Evolutionary conservation across 1,140 invertebrate genomes (phyloP), one percentile per base, ranked within the genome.

Genomic region (Anastrepha ludens): DNA sequence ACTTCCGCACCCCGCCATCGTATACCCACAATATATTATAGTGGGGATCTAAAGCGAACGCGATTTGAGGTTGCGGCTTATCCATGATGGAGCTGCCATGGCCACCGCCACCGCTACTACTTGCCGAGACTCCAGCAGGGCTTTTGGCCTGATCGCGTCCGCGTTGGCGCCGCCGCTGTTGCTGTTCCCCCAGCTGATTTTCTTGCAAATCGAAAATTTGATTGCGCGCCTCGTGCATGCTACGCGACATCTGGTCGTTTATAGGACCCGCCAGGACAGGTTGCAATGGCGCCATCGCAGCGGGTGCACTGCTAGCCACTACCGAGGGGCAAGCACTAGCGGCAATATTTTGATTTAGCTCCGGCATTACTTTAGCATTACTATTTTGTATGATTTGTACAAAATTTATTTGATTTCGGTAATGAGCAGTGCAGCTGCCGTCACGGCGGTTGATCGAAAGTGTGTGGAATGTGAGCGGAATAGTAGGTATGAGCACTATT

Each of bases 11-110:
- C 13, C 94, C 91, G 0, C 96, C 95, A 93, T 96, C 96, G 90
- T 97, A 98, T 86, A 97, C 97, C 97, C 97, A 98, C 3, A 98
- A 94, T 6, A 97, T 96, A 92, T 97, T 97, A 90, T 97, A 97
- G 17, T 96, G 93, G n/a, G 98, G 97, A 94, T 99, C 98, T 88
- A 99, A 89, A 85, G 92, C 91, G 74, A 93, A 93, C 59, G 92
- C 90, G 11, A 93, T 88, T 70, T 93, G 92, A 8, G 91, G 89
- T 17, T 90, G 90, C 13, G 89, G 62, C 47, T 90, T 89, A 1
- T 92, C 90, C 39, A 81, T 6, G 4, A 55, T 47, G 11, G 55
- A 44, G 55, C 20, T 81, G 17, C 88, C 89, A 7, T 89, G 3
- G 62, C 85, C 67, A n/a, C 50, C 3, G 81, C 20, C 39, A 58